Conservation (phyloP, 2,797 vertebrate species). For the Bryconaethiops microstoma region DNA sequence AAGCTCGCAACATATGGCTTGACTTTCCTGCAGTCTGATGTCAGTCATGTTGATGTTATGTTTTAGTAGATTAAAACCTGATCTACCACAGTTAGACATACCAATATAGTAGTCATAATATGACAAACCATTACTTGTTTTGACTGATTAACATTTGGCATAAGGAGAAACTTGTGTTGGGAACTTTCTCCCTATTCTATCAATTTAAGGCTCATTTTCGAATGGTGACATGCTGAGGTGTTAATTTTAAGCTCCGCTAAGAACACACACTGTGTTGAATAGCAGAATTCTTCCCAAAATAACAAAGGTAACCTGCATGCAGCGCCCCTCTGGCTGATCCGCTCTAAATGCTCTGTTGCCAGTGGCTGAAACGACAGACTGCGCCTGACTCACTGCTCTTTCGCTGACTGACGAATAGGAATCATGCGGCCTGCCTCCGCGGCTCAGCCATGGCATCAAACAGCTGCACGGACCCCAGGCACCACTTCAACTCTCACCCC, state of each 20-base stretch:
- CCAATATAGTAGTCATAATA: too few species aligned
- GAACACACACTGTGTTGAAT: background rate
- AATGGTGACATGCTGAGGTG: background rate
- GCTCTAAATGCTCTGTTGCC: slow-evolving; percentile 33
- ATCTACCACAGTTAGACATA: too few species aligned
- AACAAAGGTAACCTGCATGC: slow-evolving; percentile 1
- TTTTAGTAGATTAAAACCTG: too few species aligned
- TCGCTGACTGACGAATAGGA: slow-evolving; percentile 26
- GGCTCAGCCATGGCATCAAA: slow-evolving; percentile 19
- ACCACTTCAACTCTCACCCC: slow-evolving; percentile 34
- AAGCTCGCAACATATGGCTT: too few species aligned
- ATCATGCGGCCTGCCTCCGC: slow-evolving; percentile 7
- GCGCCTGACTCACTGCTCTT: slow-evolving; percentile 25
- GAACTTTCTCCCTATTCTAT: background rate
- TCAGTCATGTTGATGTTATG: too few species aligned
- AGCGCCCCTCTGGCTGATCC: background rate
- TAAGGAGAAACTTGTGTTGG: background rate
- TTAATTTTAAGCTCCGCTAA: background rate
- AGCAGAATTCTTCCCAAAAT: background rate
- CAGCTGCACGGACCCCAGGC: slow-evolving; percentile 36
- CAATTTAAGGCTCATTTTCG: background rate
- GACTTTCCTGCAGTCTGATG: too few species aligned
- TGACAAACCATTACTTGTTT: too few species aligned
- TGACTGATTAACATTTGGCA: background rate
- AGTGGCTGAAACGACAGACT: slow-evolving; percentile 24